Evolutionary conservation across 2,888 invertebrate species (phyloP).

Genomic region (Himalopsyche kuldschensis): DNA sequence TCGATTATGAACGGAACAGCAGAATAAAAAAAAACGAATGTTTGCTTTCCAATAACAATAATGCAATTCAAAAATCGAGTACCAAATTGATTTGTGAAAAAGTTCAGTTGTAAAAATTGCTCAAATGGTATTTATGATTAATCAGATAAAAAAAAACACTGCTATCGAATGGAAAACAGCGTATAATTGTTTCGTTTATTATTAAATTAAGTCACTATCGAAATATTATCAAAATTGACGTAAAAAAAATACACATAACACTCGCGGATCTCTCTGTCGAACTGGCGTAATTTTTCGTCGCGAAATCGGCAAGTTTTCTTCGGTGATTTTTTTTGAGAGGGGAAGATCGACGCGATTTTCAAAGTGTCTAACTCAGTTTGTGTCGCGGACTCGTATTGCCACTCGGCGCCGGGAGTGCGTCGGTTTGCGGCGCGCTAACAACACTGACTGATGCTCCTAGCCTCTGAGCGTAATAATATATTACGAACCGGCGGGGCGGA

Average conservation of each 20-base stretch:
- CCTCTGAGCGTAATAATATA: neutral
- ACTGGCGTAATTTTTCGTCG: neutral
- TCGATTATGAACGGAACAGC: neutral
- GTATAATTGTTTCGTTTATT: neutral
- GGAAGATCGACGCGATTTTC: neutral
- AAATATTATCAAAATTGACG: neutral
- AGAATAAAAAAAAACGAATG: neutral
- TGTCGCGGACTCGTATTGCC: neutral
- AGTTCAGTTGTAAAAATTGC: neutral
- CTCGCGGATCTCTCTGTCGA: neutral
- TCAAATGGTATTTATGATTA: neutral
- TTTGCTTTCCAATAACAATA: neutral
- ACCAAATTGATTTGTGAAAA: neutral
- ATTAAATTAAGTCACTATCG: neutral
- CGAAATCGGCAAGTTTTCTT: neutral
- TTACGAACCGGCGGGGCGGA: neutral
- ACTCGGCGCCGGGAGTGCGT: neutral
- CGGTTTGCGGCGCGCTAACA: neutral
- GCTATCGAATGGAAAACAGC: neutral
- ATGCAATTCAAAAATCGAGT: neutral
- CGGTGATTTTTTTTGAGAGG: neutral
- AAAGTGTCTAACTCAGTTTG: neutral
- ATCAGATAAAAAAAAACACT: neutral
- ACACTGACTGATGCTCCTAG: neutral
- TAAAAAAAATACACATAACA: neutral